Base-by-base conservation (phyloP, 2,888 invertebrate species). In the Piscicola geometra region DNA sequence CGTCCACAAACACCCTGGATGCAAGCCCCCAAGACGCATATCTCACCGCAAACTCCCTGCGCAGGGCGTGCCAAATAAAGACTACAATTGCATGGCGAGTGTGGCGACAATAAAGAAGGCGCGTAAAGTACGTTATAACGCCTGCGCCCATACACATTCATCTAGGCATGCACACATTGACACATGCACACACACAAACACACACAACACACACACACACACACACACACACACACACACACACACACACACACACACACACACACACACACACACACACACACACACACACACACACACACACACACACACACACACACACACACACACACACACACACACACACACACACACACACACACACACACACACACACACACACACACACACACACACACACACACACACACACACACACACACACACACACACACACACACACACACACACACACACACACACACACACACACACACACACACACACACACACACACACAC, bases 231-330 rank as follows among this genome's bases (percentile, higher is more conserved):
- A 68, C 68, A 68, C 36, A 35, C 36, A 32, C 33, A 68, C 68
- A 68, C 68, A 35, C 33, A 68, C 68, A 68, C 68, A 68, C 60
- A 56, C 60, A 56, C 60, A 56, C 60, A 56, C 60, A 56, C 60
- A 56, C 60, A 56, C 60, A 56, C 60, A 56, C 60, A 56, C 60
- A 56, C 60, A 56, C 60, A 56, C 60, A 56, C 60, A 56, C 60
- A 56, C 60, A 56, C 60, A 56, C 60, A 56, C 60, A 56, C 60
- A 56, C 60, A 56, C 60, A 56, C 60, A 56, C 60, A 56, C 60
- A 56, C 60, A 56, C 60, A 56, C 60, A 56, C 60, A 56, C 60
- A 56, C 60, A 56, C 60, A 56, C 60, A 56, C 60, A 56, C 60
- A 56, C 60, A 56, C 60, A 56, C 60, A 56, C 60, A 56, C 60